A percentile compares a stretch with the other conserved stretches of the same genome.
Evolutionary conservation across 2,113 vertebrate genomes (phyloP).

Genomic region (Saccopteryx leptura): DNA sequence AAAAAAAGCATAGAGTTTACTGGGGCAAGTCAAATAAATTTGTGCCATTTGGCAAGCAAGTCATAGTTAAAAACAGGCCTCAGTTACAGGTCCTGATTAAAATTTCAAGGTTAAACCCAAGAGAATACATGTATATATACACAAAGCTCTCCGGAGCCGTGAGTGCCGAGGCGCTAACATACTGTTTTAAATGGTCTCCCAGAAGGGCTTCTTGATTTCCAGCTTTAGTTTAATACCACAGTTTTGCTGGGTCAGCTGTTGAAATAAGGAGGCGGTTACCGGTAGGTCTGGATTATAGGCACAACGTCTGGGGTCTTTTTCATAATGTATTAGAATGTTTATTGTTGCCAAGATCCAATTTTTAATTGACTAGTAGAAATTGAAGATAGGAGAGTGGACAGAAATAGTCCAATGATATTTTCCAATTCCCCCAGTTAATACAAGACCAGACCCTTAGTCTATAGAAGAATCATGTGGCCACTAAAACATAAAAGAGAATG

Average conservation of each 20-base stretch:
- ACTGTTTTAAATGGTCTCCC: background rate
- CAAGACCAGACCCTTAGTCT: background rate
- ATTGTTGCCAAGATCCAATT: background rate
- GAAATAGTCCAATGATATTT: background rate
- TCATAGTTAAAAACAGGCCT: constrained; percentile 53
- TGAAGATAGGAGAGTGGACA: background rate
- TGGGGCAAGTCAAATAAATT: constrained; percentile 60
- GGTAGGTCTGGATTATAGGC: background rate
- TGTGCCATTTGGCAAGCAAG: constrained; percentile 55
- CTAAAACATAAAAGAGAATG: constrained; percentile 14
- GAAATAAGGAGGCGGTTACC: background rate
- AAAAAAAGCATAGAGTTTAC: constrained; percentile 24
- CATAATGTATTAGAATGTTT: constrained; percentile 43
- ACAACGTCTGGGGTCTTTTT: background rate
- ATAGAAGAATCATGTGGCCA: background rate
- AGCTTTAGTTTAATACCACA: background rate
- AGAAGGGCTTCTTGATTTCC: background rate
- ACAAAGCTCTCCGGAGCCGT: background rate
- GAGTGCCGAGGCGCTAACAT: background rate
- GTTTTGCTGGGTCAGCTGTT: constrained; percentile 9
- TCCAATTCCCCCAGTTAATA: background rate
- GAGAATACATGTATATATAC: background rate
- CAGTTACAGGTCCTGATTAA: background rate
- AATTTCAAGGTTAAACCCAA: constrained; percentile 66
- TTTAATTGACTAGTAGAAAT: constrained; percentile 31